Percentiles rank a stretch among this genome's conserved stretches.
Evolutionary conservation across 2,797 vertebrate genomes (phyloP).

Genomic region (Notoglanidium macrostoma): DNA sequence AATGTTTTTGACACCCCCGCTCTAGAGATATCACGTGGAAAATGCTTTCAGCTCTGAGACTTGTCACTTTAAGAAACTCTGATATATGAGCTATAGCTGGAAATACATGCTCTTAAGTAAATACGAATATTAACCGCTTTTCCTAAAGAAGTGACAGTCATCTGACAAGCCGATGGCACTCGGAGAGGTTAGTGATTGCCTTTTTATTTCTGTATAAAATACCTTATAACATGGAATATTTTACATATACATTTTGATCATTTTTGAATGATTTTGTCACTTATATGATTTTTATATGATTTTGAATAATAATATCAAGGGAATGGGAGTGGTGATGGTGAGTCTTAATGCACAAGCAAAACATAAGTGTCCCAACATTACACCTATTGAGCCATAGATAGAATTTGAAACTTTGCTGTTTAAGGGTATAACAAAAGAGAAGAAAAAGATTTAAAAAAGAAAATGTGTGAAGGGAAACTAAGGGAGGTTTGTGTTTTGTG

Average conservation of each 20-base stretch:
- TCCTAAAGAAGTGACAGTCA: constrained; percentile 33
- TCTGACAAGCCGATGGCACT: constrained; percentile 64
- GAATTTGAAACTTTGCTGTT: neutral
- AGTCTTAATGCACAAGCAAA: neutral
- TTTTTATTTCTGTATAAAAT: constrained; percentile 2
- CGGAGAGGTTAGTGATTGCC: constrained; percentile 66
- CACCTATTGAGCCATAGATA: neutral
- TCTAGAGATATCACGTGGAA: neutral
- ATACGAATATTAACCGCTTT: constrained; percentile 49
- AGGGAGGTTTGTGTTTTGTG: neutral
- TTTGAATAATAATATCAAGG: neutral
- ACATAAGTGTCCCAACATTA: neutral
- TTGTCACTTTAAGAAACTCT: constrained; percentile 25
- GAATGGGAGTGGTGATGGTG: neutral
- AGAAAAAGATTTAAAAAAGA: neutral
- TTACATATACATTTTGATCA: neutral
- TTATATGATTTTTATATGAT: neutral
- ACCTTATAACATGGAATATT: neutral
- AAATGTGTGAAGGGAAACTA: neutral
- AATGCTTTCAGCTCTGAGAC: neutral
- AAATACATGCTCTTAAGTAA: constrained; percentile 45
- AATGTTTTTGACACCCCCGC: neutral
- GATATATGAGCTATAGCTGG: neutral
- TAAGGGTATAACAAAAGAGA: neutral
- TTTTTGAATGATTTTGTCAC: too few species aligned